Evolutionary conservation across 2,888 invertebrate species (phyloP).

Genomic region (Tuberolachnus salignus): DNA sequence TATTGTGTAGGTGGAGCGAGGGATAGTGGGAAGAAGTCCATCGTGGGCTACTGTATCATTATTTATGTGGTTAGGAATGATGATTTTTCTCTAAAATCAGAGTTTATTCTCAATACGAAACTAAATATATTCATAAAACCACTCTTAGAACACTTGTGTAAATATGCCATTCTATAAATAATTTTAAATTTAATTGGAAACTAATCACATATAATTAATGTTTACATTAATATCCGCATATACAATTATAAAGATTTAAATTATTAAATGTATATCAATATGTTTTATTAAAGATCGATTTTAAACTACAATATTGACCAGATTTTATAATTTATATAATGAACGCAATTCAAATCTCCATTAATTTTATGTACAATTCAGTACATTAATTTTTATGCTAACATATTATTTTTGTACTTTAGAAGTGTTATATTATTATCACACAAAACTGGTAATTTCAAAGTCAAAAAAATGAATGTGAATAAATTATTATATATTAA

Average conservation of each 20-base stretch:
- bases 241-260: too few species aligned
- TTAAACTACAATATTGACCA: not conserved
- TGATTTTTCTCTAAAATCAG: too few species aligned
- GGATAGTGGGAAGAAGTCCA: too few species aligned
- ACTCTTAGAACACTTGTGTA: not conserved
- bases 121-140: too few species aligned
- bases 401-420: not conserved
- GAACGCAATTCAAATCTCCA: not conserved
- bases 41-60: too few species aligned
- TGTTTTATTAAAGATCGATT: too few species aligned
- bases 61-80: too few species aligned
- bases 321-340: not conserved
- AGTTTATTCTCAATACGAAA: too few species aligned
- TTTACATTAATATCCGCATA: too few species aligned
- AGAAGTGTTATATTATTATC: not conserved
- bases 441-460: slow-evolving; percentile 4
- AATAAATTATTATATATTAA: too few species aligned
- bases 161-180: not conserved
- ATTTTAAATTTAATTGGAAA: not conserved
- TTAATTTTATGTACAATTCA: not conserved
- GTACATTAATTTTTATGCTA: not conserved
- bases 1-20: too few species aligned
- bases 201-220: not conserved
- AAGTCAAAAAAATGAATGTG: slow-evolving; percentile 9
- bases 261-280: too few species aligned